Conservation (phyloP, 1,140 invertebrate genomes). For the Aphelinus certus region DNA sequence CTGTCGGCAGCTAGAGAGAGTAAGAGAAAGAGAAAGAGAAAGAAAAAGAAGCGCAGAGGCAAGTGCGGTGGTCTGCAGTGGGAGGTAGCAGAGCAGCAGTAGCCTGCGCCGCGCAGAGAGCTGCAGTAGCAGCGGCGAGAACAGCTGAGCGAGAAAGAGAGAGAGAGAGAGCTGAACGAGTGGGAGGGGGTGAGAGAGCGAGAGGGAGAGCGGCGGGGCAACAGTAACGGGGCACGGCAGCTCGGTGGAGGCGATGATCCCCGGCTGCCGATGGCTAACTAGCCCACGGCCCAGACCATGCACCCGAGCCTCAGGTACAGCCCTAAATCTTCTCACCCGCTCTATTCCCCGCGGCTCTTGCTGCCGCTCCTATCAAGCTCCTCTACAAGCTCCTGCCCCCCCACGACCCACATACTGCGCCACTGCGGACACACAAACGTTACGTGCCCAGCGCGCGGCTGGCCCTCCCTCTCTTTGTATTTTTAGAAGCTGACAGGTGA, state of each 20-base stretch:
- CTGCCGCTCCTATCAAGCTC: too few relatives aligned
- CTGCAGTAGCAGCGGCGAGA: not conserved
- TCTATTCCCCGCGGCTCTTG: too few relatives aligned
- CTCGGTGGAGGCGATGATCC: not conserved
- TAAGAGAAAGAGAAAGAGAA: conserved; percentile 12
- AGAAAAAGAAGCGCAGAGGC: not conserved
- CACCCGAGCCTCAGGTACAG: not conserved
- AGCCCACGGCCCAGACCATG: not conserved
- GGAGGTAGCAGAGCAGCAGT: not conserved
- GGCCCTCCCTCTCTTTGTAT: not conserved
- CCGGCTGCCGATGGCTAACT: not conserved
- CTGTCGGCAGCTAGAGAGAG: not conserved
- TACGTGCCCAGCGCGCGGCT: too few relatives aligned
- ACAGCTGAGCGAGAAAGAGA: not conserved
- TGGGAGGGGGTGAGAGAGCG: not conserved
- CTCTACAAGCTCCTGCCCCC: too few relatives aligned
- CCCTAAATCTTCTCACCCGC: not conserved
- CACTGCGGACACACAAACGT: too few relatives aligned
- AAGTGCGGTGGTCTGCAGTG: not conserved
- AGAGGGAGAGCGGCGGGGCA: not conserved
- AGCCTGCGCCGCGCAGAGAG: too few relatives aligned
- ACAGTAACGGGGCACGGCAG: not conserved
- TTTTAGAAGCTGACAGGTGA: not conserved
- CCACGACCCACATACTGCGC: too few relatives aligned
- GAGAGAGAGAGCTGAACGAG: not conserved